Evolutionary conservation across 2,888 invertebrate genomes (phyloP).

Genomic region (Gandaritis pyraliata): DNA sequence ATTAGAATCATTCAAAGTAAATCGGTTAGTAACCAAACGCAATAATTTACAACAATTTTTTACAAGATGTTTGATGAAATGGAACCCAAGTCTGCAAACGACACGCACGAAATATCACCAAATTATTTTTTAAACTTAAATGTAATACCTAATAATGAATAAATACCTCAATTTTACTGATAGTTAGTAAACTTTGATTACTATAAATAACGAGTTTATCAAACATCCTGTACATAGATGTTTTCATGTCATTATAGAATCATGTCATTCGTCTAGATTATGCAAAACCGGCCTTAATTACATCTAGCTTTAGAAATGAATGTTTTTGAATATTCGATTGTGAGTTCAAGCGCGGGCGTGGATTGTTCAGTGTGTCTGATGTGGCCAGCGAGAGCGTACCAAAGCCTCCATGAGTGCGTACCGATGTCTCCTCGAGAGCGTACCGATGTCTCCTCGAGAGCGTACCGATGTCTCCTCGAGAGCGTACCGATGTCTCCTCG

Average conservation of each 20-base stretch:
- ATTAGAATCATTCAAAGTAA: conserved; percentile 65
- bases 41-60: conserved; percentile 52
- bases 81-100: conserved; percentile 45
- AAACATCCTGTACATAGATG: conserved; percentile 76
- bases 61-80: conserved; percentile 77
- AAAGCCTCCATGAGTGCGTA: neutral
- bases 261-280: conserved; percentile 75
- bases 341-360: conserved; percentile 44
- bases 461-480: conserved; percentile 1
- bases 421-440: conserved; percentile 3
- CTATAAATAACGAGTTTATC: conserved; percentile 63
- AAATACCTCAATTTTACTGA: conserved; percentile 61
- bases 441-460: conserved; percentile 1
- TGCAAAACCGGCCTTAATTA: conserved; percentile 80
- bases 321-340: conserved; percentile 52
- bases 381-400: conserved; percentile 31
- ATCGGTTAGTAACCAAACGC: conserved; percentile 56
- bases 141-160: conserved; percentile 53
- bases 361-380: conserved; percentile 24
- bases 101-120: conserved; percentile 54
- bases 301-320: conserved; percentile 62
- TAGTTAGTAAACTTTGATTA: conserved; percentile 57
- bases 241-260: conserved; percentile 57
- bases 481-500: conserved; percentile 4
- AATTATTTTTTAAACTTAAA: conserved; percentile 46